Conservation (phyloP, 37 sponge, comb jelly and placozoan species). For the Eunapius fragilis region DNA sequence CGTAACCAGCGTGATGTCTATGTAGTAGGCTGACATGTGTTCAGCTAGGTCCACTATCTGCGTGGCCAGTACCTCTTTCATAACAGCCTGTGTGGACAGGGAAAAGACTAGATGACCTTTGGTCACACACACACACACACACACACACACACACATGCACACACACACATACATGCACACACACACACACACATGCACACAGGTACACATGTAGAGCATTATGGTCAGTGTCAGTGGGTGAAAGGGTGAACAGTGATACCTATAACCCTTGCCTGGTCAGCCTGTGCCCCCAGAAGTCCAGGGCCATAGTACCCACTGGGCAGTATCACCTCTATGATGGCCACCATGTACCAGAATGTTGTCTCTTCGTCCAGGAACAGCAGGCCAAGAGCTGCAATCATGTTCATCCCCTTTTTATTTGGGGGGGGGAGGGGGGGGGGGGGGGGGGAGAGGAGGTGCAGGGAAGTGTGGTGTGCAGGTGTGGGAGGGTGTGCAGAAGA, state of each 20-base stretch:
- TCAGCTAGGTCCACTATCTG: constrained; percentile 37
- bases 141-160: too few species aligned
- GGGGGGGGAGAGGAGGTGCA: not conserved
- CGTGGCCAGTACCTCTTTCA: constrained; percentile 49
- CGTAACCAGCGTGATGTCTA: constrained; percentile 69
- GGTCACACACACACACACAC: too few species aligned
- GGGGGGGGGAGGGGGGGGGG: not conserved
- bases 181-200: too few species aligned
- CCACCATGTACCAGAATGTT: constrained; percentile 75
- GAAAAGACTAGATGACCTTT: too few species aligned
- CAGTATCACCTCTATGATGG: constrained; percentile 62
- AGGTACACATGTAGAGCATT: too few species aligned
- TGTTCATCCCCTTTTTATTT: constrained; percentile 95
- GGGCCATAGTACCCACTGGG: constrained; percentile 50
- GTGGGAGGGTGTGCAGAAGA: not conserved
- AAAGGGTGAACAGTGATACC: too few species aligned
- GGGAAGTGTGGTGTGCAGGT: not conserved
- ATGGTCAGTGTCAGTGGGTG: too few species aligned
- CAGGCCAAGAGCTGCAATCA: constrained; percentile 73
- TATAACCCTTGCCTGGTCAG: constrained; percentile 81
- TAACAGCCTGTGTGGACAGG: constrained; percentile 17
- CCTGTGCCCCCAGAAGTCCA: constrained; percentile 65
- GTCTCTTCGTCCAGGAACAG: constrained; percentile 81
- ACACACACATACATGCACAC: too few species aligned
- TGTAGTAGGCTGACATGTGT: constrained; percentile 43